phyloP scores from a whole-genome alignment of 1,140 invertebrate species.

The Drosophila kurseongensis region DNA sequence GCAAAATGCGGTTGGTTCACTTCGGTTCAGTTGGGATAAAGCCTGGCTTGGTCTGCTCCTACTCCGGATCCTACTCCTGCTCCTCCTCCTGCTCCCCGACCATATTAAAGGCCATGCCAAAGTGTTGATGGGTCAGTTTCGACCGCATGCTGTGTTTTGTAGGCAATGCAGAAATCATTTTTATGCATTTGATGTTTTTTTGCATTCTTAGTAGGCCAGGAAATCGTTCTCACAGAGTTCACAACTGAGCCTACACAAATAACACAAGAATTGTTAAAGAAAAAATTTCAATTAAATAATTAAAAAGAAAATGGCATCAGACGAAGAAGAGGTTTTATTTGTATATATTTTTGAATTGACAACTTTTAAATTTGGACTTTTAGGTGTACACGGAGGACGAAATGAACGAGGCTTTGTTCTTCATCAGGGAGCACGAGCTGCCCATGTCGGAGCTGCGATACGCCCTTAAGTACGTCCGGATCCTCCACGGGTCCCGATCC shows the following conservation, averaged over 20 bases:
- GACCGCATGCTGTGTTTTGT: conserved; percentile 25
- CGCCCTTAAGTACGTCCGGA: conserved; percentile 56
- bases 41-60: conserved; percentile 9
- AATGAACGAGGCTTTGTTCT: conserved; percentile 32
- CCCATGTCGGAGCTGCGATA: conserved; percentile 55
- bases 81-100: background rate
- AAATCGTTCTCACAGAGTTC: background rate
- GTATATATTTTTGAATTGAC: no score
- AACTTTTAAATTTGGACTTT: background rate
- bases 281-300: background rate
- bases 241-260: background rate
- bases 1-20: conserved; percentile 66
- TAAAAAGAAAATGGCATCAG: conserved; percentile 1
- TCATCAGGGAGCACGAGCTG: conserved; percentile 44
- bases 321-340: conserved; percentile 19
- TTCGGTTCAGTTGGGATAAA: conserved; percentile 17
- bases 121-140: conserved; percentile 47
- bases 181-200: conserved; percentile 3
- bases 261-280: background rate
- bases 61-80: background rate
- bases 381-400: conserved; percentile 50
- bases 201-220: conserved; percentile 8
- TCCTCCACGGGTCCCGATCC: conserved; percentile 15
- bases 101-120: conserved; percentile 29
- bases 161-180: conserved; percentile 17